A percentile compares a stretch with the other conserved stretches of the same genome.
Conservation (phyloP, 2,797 vertebrate genomes). For the Pelobates cultripes region DNA sequence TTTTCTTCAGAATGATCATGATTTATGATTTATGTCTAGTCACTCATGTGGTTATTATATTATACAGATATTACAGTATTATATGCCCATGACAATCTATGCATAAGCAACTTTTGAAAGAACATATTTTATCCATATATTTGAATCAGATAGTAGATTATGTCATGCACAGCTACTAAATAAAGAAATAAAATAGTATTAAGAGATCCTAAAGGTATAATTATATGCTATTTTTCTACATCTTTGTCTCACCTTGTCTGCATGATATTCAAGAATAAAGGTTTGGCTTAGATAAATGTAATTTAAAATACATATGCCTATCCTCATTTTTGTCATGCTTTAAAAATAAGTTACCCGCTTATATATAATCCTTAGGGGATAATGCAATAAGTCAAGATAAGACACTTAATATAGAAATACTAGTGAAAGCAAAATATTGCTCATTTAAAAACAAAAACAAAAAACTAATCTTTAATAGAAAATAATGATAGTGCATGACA, state of each 20-base stretch:
- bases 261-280: not conserved
- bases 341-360: no score
- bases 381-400: no score
- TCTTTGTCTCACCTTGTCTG: not conserved
- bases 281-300: no score
- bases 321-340: no score
- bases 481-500: no score
- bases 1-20: slow-evolving; percentile 7
- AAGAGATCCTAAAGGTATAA: not conserved
- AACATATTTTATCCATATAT: not conserved
- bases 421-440: no score
- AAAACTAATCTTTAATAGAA: no score
- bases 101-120: not conserved
- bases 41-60: not conserved
- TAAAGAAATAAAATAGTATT: not conserved
- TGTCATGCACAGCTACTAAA: not conserved
- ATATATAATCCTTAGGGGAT: no score
- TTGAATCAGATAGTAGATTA: not conserved
- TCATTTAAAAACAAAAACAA: no score
- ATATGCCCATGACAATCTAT: not conserved
- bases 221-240: no score
- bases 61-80: slow-evolving; percentile 1
- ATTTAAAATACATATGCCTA: no score
- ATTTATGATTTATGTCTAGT: slow-evolving; percentile 11
- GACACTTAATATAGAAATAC: no score